Percentiles rank a stretch among this genome's conserved stretches.
These are phyloP conservation scores for Tryphoninae sp. DNA, from an alignment of 2,888 invertebrate genomes.

Conservation along the genomic window DNA sequence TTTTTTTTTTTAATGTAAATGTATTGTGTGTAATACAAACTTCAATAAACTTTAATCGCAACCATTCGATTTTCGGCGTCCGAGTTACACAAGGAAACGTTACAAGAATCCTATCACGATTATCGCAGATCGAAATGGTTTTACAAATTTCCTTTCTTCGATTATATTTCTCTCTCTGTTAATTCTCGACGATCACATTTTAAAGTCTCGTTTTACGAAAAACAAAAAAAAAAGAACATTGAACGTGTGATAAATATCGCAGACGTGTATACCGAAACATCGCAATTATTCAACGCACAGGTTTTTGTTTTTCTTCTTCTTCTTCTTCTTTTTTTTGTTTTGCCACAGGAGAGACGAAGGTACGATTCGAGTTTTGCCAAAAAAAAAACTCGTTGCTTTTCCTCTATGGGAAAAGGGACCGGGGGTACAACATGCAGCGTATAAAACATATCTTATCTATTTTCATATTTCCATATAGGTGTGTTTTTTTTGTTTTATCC, in stretches of 20 bases:
- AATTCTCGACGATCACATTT: not conserved
- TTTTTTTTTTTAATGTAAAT: not conserved
- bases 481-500: slow-evolving; percentile 64
- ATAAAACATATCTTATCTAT: slow-evolving; percentile 80
- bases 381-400: slow-evolving; percentile 30
- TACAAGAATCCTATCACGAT: slow-evolving; percentile 20
- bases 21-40: slow-evolving; percentile 32
- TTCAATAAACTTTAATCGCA: slow-evolving; percentile 44
- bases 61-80: slow-evolving; percentile 43
- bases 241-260: slow-evolving; percentile 46
- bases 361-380: slow-evolving; percentile 10
- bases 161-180: slow-evolving; percentile 2
- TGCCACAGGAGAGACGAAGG: slow-evolving; percentile 43
- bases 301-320: not conserved
- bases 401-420: slow-evolving; percentile 17
- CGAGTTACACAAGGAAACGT: slow-evolving; percentile 13
- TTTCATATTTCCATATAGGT: slow-evolving; percentile 62
- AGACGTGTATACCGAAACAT: slow-evolving; percentile 57
- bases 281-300: slow-evolving; percentile 47
- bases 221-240: not conserved
- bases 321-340: not conserved
- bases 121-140: slow-evolving; percentile 42
- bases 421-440: slow-evolving; percentile 78
- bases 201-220: slow-evolving; percentile 12
- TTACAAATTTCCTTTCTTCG: slow-evolving; percentile 32